These are phyloP conservation scores for Eupeodes latifasciatus DNA, from an alignment of 2,888 invertebrate genomes.

Conservation along the genomic window DNA sequence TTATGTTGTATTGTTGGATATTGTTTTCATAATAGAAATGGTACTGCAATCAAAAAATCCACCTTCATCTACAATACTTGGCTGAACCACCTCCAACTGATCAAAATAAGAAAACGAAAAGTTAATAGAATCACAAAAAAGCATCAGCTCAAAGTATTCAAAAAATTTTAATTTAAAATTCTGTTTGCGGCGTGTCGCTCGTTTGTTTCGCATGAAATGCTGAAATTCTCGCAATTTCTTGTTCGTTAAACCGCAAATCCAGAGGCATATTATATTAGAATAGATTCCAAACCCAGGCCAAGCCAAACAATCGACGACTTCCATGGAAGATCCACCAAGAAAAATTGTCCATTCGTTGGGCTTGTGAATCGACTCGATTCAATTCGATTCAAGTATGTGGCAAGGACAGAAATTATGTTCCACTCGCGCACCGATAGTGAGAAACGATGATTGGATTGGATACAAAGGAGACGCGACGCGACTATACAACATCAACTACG, in stretches of 20 bases:
- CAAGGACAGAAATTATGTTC: slow-evolving; percentile 73
- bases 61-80: background rate
- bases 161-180: slow-evolving; percentile 85
- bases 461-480: slow-evolving; percentile 46
- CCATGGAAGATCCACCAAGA: slow-evolving; percentile 67
- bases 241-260: slow-evolving; percentile 80
- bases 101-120: background rate
- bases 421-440: slow-evolving; percentile 73
- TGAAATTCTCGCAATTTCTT: slow-evolving; percentile 84
- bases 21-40: too few relatives aligned
- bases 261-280: slow-evolving; percentile 26
- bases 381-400: background rate
- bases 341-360: slow-evolving; percentile 67
- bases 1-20: too few relatives aligned
- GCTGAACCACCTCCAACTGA: background rate
- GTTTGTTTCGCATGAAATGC: slow-evolving; percentile 84
- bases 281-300: slow-evolving; percentile 48
- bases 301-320: slow-evolving; percentile 13
- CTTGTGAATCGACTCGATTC: slow-evolving; percentile 28
- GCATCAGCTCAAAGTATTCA: slow-evolving; percentile 77
- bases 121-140: slow-evolving; percentile 44
- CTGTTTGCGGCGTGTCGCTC: slow-evolving; percentile 83
- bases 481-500: background rate
- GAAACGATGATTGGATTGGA: slow-evolving; percentile 75
- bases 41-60: too few relatives aligned